A percentile compares a stretch with the other conserved stretches of the same genome.
phyloP scores from a whole-genome alignment of 2,797 vertebrate species.

The Propithecus deckenii region DNA sequence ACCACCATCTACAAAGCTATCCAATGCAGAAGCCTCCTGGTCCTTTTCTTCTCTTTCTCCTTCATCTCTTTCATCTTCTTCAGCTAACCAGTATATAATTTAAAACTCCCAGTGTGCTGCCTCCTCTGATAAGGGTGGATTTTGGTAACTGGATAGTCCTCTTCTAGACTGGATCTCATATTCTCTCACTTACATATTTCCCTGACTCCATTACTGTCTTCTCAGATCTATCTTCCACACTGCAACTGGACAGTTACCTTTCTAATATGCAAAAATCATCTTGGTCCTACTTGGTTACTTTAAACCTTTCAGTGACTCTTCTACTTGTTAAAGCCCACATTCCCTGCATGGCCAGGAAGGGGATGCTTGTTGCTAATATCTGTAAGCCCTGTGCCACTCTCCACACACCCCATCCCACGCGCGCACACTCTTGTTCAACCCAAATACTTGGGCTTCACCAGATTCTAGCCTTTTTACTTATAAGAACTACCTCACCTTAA shows the following conservation, averaged over 20 bases:
- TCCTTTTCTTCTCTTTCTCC: background rate
- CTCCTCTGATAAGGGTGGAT: background rate
- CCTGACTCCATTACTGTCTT: background rate
- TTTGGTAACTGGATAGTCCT: background rate
- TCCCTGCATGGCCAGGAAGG: background rate
- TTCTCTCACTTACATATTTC: background rate
- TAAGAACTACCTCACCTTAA: background rate
- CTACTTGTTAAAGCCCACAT: background rate
- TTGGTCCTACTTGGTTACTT: background rate
- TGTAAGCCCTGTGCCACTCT: background rate
- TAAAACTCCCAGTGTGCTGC: background rate
- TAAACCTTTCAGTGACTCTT: background rate
- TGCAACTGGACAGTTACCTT: background rate
- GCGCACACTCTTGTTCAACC: background rate
- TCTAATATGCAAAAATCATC: background rate
- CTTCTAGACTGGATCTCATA: background rate
- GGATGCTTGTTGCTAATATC: background rate
- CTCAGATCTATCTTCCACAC: background rate
- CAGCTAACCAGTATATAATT: background rate
- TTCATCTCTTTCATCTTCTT: background rate
- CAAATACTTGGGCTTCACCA: background rate
- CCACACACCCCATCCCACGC: background rate
- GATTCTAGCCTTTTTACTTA: background rate
- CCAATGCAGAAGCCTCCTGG: background rate
- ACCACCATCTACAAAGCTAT: background rate